phyloP scores from a whole-genome alignment of 1,140 invertebrate genomes.

The Xylocopa sonorina region DNA sequence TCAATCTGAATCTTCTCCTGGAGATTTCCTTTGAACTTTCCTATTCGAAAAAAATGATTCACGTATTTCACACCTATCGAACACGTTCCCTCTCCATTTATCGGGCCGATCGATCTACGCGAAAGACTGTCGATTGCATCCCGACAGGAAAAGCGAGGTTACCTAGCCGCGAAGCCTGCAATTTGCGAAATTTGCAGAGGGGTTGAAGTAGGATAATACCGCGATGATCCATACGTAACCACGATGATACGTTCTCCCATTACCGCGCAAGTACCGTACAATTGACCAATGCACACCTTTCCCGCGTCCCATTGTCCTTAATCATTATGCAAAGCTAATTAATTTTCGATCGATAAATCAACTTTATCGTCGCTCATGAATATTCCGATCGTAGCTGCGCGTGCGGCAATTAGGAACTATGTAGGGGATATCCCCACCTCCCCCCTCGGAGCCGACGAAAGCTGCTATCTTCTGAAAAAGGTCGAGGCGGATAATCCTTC shows the following conservation, averaged over 20 bases:
- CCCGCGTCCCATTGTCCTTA: neutral
- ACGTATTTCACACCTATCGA: conserved; percentile 27
- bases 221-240: no score
- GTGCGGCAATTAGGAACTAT: neutral
- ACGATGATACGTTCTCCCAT: neutral
- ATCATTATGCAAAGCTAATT: conserved; percentile 16
- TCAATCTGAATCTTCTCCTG: no score
- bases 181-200: conserved; percentile 36
- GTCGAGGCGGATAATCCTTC: conserved; percentile 29
- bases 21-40: no score
- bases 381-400: neutral
- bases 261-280: neutral
- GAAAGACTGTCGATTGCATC: conserved; percentile 15
- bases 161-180: conserved; percentile 1
- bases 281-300: neutral
- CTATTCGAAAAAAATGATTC: neutral
- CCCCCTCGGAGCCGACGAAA: no score
- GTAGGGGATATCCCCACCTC: neutral
- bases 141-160: conserved; percentile 35
- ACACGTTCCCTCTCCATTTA: conserved; percentile 23
- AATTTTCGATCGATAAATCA: conserved; percentile 40
- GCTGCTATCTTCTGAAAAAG: neutral
- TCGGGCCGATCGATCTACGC: neutral
- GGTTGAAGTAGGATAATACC: conserved; percentile 30
- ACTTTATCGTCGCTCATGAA: conserved; percentile 8